Conservation (phyloP, 2,797 vertebrate species). For the Enteromius viviparus region DNA sequence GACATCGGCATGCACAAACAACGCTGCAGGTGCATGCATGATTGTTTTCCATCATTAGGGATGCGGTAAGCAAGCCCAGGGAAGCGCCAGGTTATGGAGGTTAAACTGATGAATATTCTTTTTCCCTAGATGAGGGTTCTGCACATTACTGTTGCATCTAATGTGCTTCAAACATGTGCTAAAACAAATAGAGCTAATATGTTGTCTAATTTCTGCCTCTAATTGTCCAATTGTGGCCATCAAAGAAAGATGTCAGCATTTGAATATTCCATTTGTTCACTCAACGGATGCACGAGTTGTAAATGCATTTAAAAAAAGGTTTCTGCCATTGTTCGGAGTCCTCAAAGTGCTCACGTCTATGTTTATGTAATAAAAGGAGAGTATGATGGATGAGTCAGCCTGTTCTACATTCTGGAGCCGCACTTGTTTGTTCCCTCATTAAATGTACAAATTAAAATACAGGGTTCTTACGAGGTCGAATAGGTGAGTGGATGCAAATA, state of each 20-base stretch:
- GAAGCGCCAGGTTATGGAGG: constrained; percentile 5
- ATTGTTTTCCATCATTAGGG: constrained; percentile 25
- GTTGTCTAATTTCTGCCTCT: constrained; percentile 30
- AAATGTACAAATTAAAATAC: constrained; percentile 37
- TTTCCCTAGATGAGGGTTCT: not conserved
- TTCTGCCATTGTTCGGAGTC: constrained; percentile 32
- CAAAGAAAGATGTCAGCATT: constrained; percentile 24
- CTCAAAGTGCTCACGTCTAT: not conserved
- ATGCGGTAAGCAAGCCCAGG: not conserved
- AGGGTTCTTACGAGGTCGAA: constrained; percentile 11
- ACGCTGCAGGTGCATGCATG: constrained; percentile 11
- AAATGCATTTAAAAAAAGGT: constrained; percentile 9
- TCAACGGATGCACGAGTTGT: not conserved
- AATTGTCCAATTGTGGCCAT: constrained; percentile 29
- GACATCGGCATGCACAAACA: not conserved
- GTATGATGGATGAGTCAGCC: constrained; percentile 34
- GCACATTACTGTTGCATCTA: not conserved
- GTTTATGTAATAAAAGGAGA: constrained; percentile 27
- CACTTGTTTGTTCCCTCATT: constrained; percentile 40
- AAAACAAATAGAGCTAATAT: constrained; percentile 17
- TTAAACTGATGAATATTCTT: constrained; percentile 16
- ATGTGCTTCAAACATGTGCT: not conserved
- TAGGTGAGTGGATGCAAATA: constrained; percentile 45
- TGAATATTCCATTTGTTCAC: constrained; percentile 11
- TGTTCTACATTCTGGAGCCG: constrained; percentile 5